Evolutionary conservation across 2,113 vertebrate species (phyloP), one percentile per base, ranked within the genome.

Genomic region (Vulpes ferrilata): DNA sequence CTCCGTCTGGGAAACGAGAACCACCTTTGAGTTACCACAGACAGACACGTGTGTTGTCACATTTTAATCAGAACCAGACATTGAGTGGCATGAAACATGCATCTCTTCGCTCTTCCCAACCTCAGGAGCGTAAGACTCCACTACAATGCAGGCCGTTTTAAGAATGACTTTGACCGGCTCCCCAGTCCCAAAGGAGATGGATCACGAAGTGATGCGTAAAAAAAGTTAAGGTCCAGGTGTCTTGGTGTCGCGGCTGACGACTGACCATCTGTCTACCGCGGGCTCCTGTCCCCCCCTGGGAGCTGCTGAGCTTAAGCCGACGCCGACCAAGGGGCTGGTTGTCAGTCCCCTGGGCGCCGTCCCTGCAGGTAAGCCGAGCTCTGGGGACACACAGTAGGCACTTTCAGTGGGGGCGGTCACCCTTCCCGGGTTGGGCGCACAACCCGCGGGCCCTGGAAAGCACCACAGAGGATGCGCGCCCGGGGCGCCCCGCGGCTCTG

Each of bases 181-280:
- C 90, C 69, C 23, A 38, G 20, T 55, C 92, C 81, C 90, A 94
- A 69, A 97, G 65, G 89, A 92, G 96, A 96, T 85, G 92, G 96
- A 96, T 85, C 67, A 78, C 78, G 92, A 92, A 90, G 87, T 51
- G 93, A 95, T 71, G 78, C 35, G 55, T 94, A 96, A 95, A 98
- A 94, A 96, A 96, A 30, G 87, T 95, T 95, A 97, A 97, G 96
- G 97, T 97, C 94, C 82, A 92, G 94, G 93, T 95, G 76, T 85
- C 88, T 73, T 83, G 30, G 19, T 69, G 67, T 64, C 83, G 73
- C 80, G 78, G 88, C 71, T 69, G 59, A 93, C 17, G 84, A 84
- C 86, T 92, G 88, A 95, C 94, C 96, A 67, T 53, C 82, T 88
- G 87, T 87, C 93, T 48, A 25, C 32, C 5, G 74, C 55, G 16